These are phyloP conservation scores for Isurus oxyrinchus DNA, from an alignment of 2,113 vertebrate genomes.

Conservation along the genomic window DNA sequence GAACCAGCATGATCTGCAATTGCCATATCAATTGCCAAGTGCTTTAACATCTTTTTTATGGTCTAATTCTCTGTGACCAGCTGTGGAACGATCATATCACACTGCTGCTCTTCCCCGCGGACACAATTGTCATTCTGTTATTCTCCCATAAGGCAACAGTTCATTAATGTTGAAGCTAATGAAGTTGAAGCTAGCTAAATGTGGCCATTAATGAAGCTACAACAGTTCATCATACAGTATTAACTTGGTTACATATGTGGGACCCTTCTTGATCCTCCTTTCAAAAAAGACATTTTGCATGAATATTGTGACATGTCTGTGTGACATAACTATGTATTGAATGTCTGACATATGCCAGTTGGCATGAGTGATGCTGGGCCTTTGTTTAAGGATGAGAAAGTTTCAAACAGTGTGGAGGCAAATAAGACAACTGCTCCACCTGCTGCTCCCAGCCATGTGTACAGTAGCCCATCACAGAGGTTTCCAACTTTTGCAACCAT, in stretches of 20 bases:
- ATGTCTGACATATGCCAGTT: not conserved
- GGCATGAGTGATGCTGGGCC: not conserved
- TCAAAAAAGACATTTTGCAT: not conserved
- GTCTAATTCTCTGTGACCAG: constrained; percentile 24
- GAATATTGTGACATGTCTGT: not conserved
- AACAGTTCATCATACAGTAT: not conserved
- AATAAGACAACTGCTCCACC: too few species aligned
- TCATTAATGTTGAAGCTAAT: not conserved
- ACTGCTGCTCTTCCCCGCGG: not conserved
- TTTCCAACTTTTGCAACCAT: not conserved
- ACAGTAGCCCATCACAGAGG: not conserved
- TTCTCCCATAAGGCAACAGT: not conserved
- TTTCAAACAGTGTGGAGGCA: not conserved
- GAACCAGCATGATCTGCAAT: constrained; percentile 21
- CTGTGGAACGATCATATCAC: constrained; percentile 15
- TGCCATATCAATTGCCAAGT: constrained; percentile 7
- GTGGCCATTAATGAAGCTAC: not conserved
- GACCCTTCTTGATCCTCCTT: not conserved
- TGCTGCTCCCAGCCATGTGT: not conserved
- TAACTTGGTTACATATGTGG: not conserved
- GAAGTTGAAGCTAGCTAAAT: not conserved
- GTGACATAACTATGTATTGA: not conserved
- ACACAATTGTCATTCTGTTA: not conserved
- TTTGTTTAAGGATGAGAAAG: not conserved
- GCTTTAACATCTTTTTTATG: constrained; percentile 21